Percentiles rank a stretch among this genome's conserved stretches.
These are phyloP conservation scores for Cromileptes altivelis DNA, from an alignment of 2,113 vertebrate species.

Conservation along the genomic window DNA sequence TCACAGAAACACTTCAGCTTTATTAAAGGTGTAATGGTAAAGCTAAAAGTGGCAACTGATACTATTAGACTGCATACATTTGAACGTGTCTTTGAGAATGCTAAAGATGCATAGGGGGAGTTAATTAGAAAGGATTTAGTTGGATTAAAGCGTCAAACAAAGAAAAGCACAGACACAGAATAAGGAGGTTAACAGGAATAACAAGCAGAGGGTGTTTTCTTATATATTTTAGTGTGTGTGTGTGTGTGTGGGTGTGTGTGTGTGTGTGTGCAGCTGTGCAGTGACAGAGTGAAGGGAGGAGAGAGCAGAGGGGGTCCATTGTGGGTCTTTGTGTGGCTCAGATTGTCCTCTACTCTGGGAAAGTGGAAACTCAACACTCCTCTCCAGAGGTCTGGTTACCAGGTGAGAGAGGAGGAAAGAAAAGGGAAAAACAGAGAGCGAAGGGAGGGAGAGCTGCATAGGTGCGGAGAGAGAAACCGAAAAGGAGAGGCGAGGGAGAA, in stretches of 20 bases:
- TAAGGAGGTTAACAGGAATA: conserved; percentile 6
- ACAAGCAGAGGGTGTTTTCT: conserved; percentile 36
- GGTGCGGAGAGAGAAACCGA: conserved; percentile 76
- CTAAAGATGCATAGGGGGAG: not conserved
- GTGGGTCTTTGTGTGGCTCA: conserved; percentile 82
- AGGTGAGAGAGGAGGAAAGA: conserved; percentile 83
- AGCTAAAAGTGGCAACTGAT: not conserved
- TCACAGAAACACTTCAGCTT: not conserved
- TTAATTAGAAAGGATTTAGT: not conserved
- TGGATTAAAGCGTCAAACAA: not conserved
- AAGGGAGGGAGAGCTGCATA: conserved; percentile 59
- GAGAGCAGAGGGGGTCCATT: conserved; percentile 80
- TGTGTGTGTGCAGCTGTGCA: conserved; percentile 68
- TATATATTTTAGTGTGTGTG: conserved; percentile 41
- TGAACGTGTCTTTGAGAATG: not conserved
- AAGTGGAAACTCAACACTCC: conserved; percentile 87
- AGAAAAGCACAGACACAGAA: conserved; percentile 12
- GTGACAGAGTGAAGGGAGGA: conserved; percentile 65
- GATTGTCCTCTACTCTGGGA: conserved; percentile 87
- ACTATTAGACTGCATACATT: not conserved
- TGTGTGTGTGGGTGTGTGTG: conserved; percentile 37
- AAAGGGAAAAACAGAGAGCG: conserved; percentile 67
- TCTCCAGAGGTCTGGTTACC: conserved; percentile 86
- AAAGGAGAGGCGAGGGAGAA: conserved; percentile 45
- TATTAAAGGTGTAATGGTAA: not conserved